Conservation (phyloP, 2,888 invertebrate species). For the Diplolepis rosae region DNA sequence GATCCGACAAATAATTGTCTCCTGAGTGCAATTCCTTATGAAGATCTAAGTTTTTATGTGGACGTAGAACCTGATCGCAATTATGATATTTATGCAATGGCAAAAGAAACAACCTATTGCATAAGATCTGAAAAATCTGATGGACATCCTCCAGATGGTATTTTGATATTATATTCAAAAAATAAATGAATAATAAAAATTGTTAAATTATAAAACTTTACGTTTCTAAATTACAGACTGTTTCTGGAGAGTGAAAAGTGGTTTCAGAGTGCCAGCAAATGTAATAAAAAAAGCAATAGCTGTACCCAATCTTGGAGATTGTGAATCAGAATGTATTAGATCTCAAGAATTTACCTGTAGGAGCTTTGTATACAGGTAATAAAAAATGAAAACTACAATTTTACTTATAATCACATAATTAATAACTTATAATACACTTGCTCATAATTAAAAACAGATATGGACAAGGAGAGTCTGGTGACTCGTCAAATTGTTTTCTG, state of each 20-base stretch:
- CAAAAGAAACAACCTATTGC: slow-evolving; percentile 55
- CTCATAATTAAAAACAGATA: slow-evolving; percentile 15
- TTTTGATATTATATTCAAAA: background rate
- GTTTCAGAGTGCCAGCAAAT: slow-evolving; percentile 79
- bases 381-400: slow-evolving; percentile 26
- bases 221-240: slow-evolving; percentile 78
- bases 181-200: background rate
- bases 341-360: slow-evolving; percentile 85
- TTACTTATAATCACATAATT: background rate
- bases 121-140: slow-evolving; percentile 36
- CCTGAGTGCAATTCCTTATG: slow-evolving; percentile 82
- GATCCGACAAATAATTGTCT: slow-evolving; percentile 84
- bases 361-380: slow-evolving; percentile 85
- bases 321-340: slow-evolving; percentile 86
- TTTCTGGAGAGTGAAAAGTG: slow-evolving; percentile 87
- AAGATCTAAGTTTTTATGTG: slow-evolving; percentile 82
- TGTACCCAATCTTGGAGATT: slow-evolving; percentile 82
- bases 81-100: slow-evolving; percentile 87
- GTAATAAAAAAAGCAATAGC: slow-evolving; percentile 81
- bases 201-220: slow-evolving; percentile 24
- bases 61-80: slow-evolving; percentile 84
- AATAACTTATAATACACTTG: background rate
- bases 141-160: slow-evolving; percentile 57
- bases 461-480: slow-evolving; percentile 69
- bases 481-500: slow-evolving; percentile 84